A percentile compares a stretch with the other conserved stretches of the same genome.
Evolutionary conservation across 2,888 invertebrate species (phyloP).

Genomic region (Sarcophaga rosellei): DNA sequence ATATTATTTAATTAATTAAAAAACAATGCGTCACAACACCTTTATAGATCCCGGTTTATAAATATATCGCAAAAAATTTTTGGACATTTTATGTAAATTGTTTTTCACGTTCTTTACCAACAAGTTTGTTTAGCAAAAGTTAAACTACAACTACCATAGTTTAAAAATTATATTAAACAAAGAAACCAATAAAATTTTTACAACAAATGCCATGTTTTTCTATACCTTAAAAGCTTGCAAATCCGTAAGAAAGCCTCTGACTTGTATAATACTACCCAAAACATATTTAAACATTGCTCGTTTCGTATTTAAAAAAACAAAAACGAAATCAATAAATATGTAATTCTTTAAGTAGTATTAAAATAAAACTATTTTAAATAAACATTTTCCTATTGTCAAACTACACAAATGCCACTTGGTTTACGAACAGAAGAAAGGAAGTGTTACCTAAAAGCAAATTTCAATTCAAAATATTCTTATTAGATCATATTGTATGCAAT

Average conservation of each 20-base stretch:
- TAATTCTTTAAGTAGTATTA: not conserved
- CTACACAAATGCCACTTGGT: not conserved
- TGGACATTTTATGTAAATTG: constrained; percentile 3
- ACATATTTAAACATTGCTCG: constrained; percentile 46
- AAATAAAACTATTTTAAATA: not conserved
- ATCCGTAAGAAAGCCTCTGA: constrained; percentile 41
- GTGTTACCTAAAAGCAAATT: not conserved
- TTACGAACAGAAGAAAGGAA: not conserved
- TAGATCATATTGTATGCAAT: too few relatives aligned
- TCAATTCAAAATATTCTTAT: not conserved
- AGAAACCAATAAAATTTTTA: constrained; percentile 3
- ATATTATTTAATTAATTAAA: not conserved
- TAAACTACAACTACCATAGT: not conserved
- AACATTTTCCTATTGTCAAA: not conserved
- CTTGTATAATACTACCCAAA: constrained; percentile 30
- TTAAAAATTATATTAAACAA: not conserved
- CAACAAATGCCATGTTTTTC: constrained; percentile 11
- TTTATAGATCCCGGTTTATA: constrained; percentile 7
- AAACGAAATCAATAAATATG: not conserved
- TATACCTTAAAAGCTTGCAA: constrained; percentile 39
- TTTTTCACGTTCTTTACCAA: not conserved
- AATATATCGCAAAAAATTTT: constrained; percentile 16
- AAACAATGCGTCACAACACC: constrained; percentile 8
- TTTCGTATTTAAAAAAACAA: not conserved
- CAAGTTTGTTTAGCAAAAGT: not conserved